phyloP scores from a whole-genome alignment of 2,113 vertebrate species.

The Smithornis capensis region DNA sequence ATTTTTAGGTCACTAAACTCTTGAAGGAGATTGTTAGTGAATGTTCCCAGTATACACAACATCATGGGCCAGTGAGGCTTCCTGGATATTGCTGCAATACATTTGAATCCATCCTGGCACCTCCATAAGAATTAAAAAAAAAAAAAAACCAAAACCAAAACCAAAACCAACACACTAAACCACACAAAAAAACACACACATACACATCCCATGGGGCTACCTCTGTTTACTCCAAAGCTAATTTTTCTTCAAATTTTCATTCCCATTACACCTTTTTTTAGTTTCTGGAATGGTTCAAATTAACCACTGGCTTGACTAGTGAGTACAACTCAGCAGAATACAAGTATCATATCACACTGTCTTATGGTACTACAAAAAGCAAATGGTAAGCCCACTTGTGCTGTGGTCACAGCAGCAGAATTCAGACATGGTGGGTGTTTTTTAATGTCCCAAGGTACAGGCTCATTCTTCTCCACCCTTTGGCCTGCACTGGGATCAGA shows the following conservation, averaged over 20 bases:
- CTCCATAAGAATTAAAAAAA: background rate
- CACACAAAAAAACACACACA: background rate
- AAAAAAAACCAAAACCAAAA: too few relatives aligned
- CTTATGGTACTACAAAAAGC: fast-evolving
- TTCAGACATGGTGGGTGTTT: background rate
- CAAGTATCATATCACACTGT: fast-evolving
- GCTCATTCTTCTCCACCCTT: background rate
- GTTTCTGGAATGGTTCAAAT: background rate
- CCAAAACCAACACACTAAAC: too few relatives aligned
- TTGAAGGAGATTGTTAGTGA: background rate
- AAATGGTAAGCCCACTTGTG: too few relatives aligned
- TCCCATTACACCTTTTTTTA: background rate
- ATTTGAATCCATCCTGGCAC: background rate
- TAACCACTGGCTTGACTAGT: background rate
- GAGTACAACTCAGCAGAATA: background rate
- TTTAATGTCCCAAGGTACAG: background rate
- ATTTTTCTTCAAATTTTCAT: background rate
- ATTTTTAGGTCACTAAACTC: background rate
- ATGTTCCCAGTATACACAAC: background rate
- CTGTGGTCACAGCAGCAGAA: background rate
- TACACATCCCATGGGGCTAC: background rate
- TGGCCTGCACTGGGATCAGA: background rate
- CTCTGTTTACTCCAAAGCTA: background rate
- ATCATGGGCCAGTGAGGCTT: fast-evolving
- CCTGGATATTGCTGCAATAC: background rate